A percentile compares a stretch with the other conserved stretches of the same genome.
Evolutionary conservation across 30 jellyfish, hydroid and myxozoan genomes (phyloP).

Genomic region (Turritopsis rubra): DNA sequence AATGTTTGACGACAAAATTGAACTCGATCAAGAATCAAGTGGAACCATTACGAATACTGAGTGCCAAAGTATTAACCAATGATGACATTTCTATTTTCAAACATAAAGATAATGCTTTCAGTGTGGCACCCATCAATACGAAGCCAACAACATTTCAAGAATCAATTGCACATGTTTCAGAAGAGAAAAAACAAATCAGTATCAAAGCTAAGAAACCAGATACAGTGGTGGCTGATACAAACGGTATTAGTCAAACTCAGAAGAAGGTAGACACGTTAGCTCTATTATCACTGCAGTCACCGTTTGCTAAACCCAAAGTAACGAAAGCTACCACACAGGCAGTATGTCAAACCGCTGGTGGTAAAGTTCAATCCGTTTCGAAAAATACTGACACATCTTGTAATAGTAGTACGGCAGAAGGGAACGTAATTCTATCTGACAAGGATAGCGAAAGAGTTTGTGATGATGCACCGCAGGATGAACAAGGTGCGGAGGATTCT

Average conservation of each 20-base stretch:
- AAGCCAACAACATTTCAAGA: slow-evolving; percentile 2
- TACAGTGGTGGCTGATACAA: neutral
- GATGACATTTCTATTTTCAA: neutral
- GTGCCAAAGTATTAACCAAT: neutral
- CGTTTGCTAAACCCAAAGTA: slow-evolving; percentile 8
- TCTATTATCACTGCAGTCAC: slow-evolving; percentile 18
- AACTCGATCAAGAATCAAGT: neutral
- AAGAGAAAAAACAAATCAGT: neutral
- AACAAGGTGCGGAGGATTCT: neutral
- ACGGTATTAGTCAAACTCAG: neutral
- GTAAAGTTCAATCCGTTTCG: neutral
- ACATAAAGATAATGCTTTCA: neutral
- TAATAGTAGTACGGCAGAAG: neutral
- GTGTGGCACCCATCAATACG: neutral
- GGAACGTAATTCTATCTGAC: neutral
- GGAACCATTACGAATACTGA: neutral
- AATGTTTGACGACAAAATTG: neutral
- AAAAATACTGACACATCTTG: neutral
- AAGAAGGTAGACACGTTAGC: slow-evolving; percentile 25
- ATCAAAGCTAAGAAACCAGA: neutral
- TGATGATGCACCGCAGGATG: slow-evolving; percentile 1
- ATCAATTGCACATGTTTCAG: neutral
- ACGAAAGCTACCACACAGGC: too few relatives aligned
- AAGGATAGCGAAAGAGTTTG: neutral
- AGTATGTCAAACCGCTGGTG: neutral